A percentile compares a stretch with the other conserved stretches of the same genome.
Evolutionary conservation across 2,888 invertebrate species (phyloP).

Genomic region (Lissocephala sabroskyi): DNA sequence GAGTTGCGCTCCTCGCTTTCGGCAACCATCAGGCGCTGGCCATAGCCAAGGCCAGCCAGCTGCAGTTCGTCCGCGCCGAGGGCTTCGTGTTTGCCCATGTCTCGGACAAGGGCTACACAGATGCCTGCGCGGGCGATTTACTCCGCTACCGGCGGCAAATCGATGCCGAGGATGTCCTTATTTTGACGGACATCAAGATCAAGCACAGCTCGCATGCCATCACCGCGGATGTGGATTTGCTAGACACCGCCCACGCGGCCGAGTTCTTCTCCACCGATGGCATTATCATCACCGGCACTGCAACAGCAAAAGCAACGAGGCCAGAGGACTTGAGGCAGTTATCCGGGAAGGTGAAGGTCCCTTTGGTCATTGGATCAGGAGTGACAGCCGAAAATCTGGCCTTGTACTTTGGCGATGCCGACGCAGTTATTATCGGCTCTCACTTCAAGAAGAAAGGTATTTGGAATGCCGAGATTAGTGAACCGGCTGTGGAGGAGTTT

Average conservation of each 20-base stretch:
- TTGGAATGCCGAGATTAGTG: conserved; percentile 74
- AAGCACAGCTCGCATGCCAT: conserved; percentile 88
- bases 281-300: conserved; percentile 75
- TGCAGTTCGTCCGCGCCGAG: conserved; percentile 84
- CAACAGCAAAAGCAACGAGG: conserved; percentile 80
- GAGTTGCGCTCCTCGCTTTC: conserved; percentile 82
- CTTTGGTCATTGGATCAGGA: conserved; percentile 86
- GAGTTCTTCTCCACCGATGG: conserved; percentile 86
- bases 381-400: conserved; percentile 78
- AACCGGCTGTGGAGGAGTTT: conserved; percentile 74
- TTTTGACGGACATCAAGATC: conserved; percentile 87
- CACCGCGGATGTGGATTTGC: conserved; percentile 79
- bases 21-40: conserved; percentile 84
- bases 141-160: conserved; percentile 80
- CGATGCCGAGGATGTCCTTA: conserved; percentile 78
- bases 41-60: conserved; percentile 79
- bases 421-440: conserved; percentile 83
- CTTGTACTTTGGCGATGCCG: conserved; percentile 74
- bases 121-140: conserved; percentile 82
- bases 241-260: conserved; percentile 82
- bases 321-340: conserved; percentile 74
- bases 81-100: conserved; percentile 86
- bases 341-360: conserved; percentile 73
- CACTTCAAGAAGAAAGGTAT: conserved; percentile 79
- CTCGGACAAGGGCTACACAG: conserved; percentile 85